Evolutionary conservation across 2,888 invertebrate genomes (phyloP).

Genomic region (Adela reaumurella): DNA sequence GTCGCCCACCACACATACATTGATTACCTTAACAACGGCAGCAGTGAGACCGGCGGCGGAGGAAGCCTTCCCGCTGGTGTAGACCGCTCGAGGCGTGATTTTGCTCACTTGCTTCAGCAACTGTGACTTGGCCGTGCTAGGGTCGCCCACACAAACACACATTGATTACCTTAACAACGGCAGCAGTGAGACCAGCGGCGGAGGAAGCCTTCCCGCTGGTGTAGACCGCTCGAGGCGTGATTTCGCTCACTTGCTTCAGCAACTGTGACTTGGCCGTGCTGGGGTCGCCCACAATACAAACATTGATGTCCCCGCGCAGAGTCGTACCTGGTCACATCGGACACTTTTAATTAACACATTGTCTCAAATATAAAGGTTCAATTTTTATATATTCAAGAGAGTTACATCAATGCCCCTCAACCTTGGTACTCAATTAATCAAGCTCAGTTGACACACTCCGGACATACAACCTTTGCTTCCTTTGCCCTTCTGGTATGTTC

Average conservation of each 20-base stretch:
- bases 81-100: conserved; percentile 93
- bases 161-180: conserved; percentile 88
- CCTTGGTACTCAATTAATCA: too few relatives aligned
- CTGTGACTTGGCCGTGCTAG: conserved; percentile 97
- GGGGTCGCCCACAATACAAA: conserved; percentile 98
- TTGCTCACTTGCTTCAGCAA: conserved; percentile 92
- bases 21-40: conserved; percentile 88
- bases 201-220: conserved; percentile 98
- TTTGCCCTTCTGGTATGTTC: too few relatives aligned
- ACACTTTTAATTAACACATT: too few relatives aligned
- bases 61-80: conserved; percentile 98
- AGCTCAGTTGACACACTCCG: too few relatives aligned
- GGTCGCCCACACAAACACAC: conserved; percentile 97
- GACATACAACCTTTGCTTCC: too few relatives aligned
- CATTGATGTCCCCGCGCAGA: conserved; percentile 93
- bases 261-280: conserved; percentile 98
- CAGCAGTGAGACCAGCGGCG: conserved; percentile 97
- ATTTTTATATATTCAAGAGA: too few relatives aligned
- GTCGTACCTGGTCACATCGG: conserved; percentile 62
- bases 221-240: conserved; percentile 94
- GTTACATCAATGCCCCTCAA: too few relatives aligned
- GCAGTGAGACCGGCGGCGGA: conserved; percentile 98
- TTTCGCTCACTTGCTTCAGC: conserved; percentile 90
- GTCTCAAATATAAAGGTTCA: too few relatives aligned
- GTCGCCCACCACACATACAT: conserved; percentile 97